Evolutionary conservation across 2,888 invertebrate species (phyloP), one percentile per base, ranked within the genome.

Genomic region (Itoplectis maculator): DNA sequence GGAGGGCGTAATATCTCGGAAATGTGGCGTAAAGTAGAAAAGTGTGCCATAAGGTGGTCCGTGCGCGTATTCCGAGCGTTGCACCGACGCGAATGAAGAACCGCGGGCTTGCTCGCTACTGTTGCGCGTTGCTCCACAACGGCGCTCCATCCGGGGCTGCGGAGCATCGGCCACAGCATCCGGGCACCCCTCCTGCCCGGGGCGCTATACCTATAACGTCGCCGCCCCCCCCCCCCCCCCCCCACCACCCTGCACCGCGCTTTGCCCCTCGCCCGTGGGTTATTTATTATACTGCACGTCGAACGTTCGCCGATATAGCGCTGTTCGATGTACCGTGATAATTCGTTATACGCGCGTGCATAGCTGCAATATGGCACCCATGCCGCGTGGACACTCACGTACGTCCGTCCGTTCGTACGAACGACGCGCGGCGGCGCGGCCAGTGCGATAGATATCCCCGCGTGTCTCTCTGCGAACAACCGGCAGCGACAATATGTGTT

Each of bases 301-400:
- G 78, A 81, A 82, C 69, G 70, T 76, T 56, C 59, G 66, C 78
- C 81, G 77, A 84, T 82, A 82, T 82, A 81, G 76, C 70, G 84
- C 80, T 79, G 86, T 81, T 84, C 85, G 86, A 84, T 84, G 86
- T 87, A 86, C 83, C 87, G 87, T 87, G 86, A 89, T 88, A 88
- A 89, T 88, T 90, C 87, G 84, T 79, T 82, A 87, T 85, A 84
- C 81, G 45, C 72, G 78, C 79, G 59, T 75, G 42, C 65, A 63
- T 66, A 75, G 70, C 74, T 66, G 79, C 87, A 86, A 88, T 90
- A 89, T 86, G 88, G 85, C 84, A 70, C n/a, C n/a, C n/a, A n/a
- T n/a, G n/a, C 77, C 74, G 13, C 45, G 70, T 51, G 59, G 65
- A 77, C 42, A 20, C 69, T 78, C 40, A 23, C 51, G n/a, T n/a